These are phyloP conservation scores for Lathronympha strigana DNA, from an alignment of 2,888 invertebrate genomes.

Conservation along the genomic window DNA sequence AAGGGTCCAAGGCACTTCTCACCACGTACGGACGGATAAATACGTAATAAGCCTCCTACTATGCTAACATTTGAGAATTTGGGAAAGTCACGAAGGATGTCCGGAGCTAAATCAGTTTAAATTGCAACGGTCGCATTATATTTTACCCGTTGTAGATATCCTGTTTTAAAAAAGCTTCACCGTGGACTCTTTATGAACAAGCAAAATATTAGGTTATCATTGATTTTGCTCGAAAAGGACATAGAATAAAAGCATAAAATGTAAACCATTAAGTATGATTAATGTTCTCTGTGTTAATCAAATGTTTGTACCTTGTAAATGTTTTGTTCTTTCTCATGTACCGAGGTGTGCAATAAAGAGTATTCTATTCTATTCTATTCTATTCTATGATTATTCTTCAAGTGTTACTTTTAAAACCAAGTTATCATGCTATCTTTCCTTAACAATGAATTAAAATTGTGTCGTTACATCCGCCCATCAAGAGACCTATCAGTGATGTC, in stretches of 20 bases:
- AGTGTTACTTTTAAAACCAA: not conserved
- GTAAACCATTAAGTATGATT: no score
- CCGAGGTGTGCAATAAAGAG: no score
- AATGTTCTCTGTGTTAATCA: no score
- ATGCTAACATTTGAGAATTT: constrained; percentile 20
- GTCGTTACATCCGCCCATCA: constrained; percentile 25
- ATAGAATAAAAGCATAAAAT: no score
- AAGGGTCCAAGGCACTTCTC: constrained; percentile 45
- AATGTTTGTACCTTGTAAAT: no score
- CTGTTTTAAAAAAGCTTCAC: no score
- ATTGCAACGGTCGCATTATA: not conserved
- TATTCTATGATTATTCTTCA: not conserved
- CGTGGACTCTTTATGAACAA: no score
- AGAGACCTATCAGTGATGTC: constrained; percentile 17
- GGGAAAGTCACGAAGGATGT: not conserved
- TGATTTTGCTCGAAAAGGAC: no score
- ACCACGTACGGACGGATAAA: constrained; percentile 53
- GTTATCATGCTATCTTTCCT: constrained; percentile 4
- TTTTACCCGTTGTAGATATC: not conserved
- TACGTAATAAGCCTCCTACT: constrained; percentile 60
- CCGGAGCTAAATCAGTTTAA: not conserved
- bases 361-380: no score
- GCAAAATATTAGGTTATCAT: no score
- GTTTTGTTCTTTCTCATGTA: no score
- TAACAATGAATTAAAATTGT: constrained; percentile 15